Evolutionary conservation across 2,888 invertebrate genomes (phyloP), one percentile per base, ranked within the genome.

Genomic region (Argyra leucocephala): DNA sequence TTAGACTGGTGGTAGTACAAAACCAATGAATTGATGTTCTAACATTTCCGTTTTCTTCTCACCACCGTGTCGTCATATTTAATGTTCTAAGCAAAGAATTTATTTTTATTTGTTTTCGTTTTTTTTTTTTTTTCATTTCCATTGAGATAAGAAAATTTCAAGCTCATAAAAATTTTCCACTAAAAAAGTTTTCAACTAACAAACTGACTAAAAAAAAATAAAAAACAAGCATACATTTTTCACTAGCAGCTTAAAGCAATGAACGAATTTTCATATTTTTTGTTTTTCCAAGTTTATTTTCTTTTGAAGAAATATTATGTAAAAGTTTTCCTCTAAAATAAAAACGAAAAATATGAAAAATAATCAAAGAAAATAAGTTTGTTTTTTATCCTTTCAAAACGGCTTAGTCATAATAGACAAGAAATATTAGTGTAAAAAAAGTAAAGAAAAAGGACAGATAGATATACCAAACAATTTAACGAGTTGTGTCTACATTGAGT

Each of bases 121-220:
- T 37, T 48, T 48, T 48, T 48, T 18, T 48, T 3, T 48, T 48
- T 48, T 48, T 5, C 48, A 48, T 18, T 18, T 18, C 48, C 48
- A 18, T 48, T 48, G 48, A 48, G 48, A 48, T 48, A 48, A 48
- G 48, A 48, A 48, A 48, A 48, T 48, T 48, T 48, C 6, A 5
- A 48, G 2, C 48, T 48, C 48, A 48, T 48, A 48, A 48, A 48
- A 48, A 48, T 48, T 48, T 48, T 48, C 48, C 48, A 48, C 48
- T 18, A 48, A 48, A 48, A 48, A 48, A 12, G 18, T 48, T 48
- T 48, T 48, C 48, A 48, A 48, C 48, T 48, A 48, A 48, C 48
- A 48, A 48, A 37, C 6, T 37, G 6, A 10, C 37, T 37, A 37
- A 3, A 15, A 37, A 37, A 15, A 37, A 37, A 15, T 7, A 31